Base-by-base conservation (phyloP, 2,888 invertebrate species). In the Phlogophora meticulosa region DNA sequence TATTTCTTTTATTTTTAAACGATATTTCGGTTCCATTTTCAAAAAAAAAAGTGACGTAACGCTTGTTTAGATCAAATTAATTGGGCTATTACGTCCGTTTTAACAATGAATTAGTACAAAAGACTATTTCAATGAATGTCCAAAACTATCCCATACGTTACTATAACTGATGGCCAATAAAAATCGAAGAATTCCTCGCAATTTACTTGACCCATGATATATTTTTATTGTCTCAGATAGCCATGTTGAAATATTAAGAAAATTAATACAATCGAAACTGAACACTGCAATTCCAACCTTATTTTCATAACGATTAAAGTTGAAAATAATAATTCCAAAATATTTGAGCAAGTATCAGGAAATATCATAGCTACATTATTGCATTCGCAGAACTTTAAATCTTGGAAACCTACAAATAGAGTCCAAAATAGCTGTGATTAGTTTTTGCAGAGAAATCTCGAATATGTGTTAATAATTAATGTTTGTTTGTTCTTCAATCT, bases 221-320 rank as follows among this genome's bases (percentile, higher is more conserved):
- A 76, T 64, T 48, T 68, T 78, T 67, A 73, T 40, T 56, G 51
- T 76, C 48, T 60, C 0, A 36, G 63, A 57, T 57, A 70, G 42
- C 40, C 45, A 42, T 57, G 57, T 76, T 59, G 51, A 64, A 76
- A 64, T 71, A 48, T 51, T 43, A 63, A 43, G 53, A 76, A 76
- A 49, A 76, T 59, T 63, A 43, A 76, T 52, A 4, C 13, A 34
- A n/a, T 28, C 17, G 10, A 15, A 15, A n/a, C 32, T 43, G 9
- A 40, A 34, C 15, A 51, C 7, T 43, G 38, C 2, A 52, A 36
- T 40, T 56, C 40, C 9, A 4, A 48, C 43, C 11, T 43, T 74
- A 56, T 46, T 32, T 0, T 2, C 1, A 24, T 7, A 0, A 0
- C 0, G 0, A n/a, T 2, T 11, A 59, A 51, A n/a, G 58, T 49